These are phyloP conservation scores for Protonibea diacanthus DNA, from an alignment of 2,797 vertebrate species.

Conservation along the genomic window DNA sequence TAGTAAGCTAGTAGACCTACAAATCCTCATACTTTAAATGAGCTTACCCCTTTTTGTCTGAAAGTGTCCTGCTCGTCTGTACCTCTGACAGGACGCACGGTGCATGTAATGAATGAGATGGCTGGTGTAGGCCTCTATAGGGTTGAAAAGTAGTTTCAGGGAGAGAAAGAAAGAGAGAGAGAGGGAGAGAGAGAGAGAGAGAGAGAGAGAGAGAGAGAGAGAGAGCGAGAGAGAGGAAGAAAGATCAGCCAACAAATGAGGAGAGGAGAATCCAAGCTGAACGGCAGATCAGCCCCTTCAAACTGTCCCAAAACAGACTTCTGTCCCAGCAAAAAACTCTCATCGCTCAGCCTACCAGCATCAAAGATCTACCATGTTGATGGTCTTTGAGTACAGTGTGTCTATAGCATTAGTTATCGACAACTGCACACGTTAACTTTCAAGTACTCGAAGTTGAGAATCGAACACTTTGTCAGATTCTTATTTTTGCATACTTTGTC, in stretches of 20 bases:
- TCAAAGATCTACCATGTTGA: background rate
- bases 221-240: conserved; percentile 39
- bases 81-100: conserved; percentile 62
- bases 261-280: conserved; percentile 79
- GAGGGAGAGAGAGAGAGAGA: conserved; percentile 34
- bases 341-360: conserved; percentile 13
- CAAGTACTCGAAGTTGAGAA: background rate
- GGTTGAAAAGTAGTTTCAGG: conserved; percentile 65
- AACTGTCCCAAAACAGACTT: conserved; percentile 62
- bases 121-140: conserved; percentile 61
- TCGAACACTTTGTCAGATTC: background rate
- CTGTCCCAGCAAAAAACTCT: conserved; percentile 42
- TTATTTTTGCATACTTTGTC: background rate
- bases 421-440: background rate
- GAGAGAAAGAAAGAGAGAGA: conserved; percentile 33
- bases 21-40: conserved; percentile 56
- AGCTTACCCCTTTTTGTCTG: conserved; percentile 79
- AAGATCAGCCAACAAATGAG: conserved; percentile 79
- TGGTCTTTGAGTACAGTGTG: background rate
- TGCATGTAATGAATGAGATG: conserved; percentile 70
- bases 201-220: conserved; percentile 38
- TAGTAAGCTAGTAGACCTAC: conserved; percentile 14
- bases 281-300: conserved; percentile 72
- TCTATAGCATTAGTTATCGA: background rate
- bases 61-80: conserved; percentile 66